Evolutionary conservation across 2,797 vertebrate genomes (phyloP).

Genomic region (Phrynocephalus guinanensis): DNA sequence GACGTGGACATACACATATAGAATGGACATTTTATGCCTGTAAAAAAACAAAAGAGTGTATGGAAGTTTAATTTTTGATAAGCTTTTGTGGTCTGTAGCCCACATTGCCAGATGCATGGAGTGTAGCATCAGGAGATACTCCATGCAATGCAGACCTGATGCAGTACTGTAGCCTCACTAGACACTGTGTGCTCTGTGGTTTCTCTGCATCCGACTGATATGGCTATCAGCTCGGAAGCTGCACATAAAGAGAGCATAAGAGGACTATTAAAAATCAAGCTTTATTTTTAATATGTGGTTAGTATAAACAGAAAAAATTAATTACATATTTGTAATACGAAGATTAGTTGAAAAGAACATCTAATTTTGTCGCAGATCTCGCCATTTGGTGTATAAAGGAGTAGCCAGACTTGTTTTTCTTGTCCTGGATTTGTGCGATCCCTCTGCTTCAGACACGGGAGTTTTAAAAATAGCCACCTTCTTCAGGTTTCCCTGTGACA

Average conservation of each 20-base stretch:
- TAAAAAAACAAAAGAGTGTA: no score
- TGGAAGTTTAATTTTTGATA: no score
- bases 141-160: no score
- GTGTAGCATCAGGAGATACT: no score
- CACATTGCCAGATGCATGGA: no score
- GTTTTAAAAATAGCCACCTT: background rate
- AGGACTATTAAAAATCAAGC: background rate
- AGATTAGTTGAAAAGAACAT: background rate
- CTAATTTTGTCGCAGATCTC: background rate
- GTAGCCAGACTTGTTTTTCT: background rate
- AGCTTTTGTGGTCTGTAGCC: no score
- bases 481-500: background rate
- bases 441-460: background rate
- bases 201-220: no score
- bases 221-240: no score
- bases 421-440: background rate
- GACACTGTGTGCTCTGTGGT: no score
- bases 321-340: background rate
- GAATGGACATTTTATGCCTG: background rate
- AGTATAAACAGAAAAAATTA: background rate
- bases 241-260: background rate
- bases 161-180: no score
- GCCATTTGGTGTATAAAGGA: background rate
- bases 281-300: no score
- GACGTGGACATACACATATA: background rate